phyloP scores from a whole-genome alignment of 2,888 invertebrate species.

The Malachius bipustulatus region DNA sequence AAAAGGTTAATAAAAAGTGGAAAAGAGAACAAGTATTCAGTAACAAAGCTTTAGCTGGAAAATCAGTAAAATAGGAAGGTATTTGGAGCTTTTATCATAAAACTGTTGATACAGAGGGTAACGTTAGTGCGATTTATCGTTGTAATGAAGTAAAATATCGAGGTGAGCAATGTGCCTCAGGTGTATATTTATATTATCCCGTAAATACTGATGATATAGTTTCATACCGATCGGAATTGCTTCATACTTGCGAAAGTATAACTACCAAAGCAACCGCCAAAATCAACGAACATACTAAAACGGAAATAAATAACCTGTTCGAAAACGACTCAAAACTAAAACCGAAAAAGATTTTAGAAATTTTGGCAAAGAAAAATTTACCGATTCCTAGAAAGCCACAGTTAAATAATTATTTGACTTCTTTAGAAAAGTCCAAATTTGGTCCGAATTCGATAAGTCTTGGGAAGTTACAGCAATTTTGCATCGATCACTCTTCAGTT shows the following conservation, averaged over 20 bases:
- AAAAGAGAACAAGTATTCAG: conserved; percentile 5
- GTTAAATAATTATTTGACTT: conserved; percentile 5
- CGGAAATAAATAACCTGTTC: conserved; percentile 13
- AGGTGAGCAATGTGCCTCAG: conserved; percentile 12
- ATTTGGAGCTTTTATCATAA: conserved; percentile 12
- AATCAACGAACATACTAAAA: conserved; percentile 11
- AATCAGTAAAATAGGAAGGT: conserved; percentile 7
- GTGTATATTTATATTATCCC: conserved; percentile 14
- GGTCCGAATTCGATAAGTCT: conserved; percentile 4
- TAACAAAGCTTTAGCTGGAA: conserved; percentile 5
- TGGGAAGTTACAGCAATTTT: conserved; percentile 6
- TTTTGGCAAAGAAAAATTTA: conserved; percentile 6
- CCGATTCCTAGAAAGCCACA: conserved; percentile 5
- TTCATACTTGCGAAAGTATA: conserved; percentile 11
- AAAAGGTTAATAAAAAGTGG: conserved; percentile 6
- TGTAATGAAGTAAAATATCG: conserved; percentile 14
- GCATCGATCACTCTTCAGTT: conserved; percentile 7
- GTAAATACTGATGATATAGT: conserved; percentile 7
- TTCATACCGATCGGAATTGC: conserved; percentile 14
- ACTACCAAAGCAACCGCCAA: conserved; percentile 9
- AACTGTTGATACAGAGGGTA: conserved; percentile 12
- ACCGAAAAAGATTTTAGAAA: conserved; percentile 8
- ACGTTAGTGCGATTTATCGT: conserved; percentile 13
- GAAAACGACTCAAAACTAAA: conserved; percentile 12
- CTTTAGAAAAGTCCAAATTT: conserved; percentile 5